These are phyloP conservation scores for Gastrophysa polygoni DNA, from an alignment of 2,888 invertebrate species.

Conservation along the genomic window DNA sequence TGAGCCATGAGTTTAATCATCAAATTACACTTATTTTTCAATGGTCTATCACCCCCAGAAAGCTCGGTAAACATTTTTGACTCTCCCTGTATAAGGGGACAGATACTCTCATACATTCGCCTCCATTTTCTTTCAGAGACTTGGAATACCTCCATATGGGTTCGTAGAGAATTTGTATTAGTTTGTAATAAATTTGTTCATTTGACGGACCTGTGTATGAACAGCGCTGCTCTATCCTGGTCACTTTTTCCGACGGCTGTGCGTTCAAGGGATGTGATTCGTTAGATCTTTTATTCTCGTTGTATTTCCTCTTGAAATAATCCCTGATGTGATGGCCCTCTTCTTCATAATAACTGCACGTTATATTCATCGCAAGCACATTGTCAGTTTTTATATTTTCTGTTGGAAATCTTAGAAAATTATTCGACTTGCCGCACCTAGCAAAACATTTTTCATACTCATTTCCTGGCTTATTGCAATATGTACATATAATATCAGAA, in stretches of 20 bases:
- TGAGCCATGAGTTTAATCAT: too few relatives aligned
- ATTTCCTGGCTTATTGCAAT: slow-evolving; percentile 8
- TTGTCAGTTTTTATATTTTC: not conserved
- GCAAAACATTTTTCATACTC: not conserved
- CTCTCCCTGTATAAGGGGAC: too few relatives aligned
- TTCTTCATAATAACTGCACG: slow-evolving; percentile 24
- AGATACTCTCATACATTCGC: too few relatives aligned
- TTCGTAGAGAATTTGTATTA: not conserved
- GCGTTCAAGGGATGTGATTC: not conserved
- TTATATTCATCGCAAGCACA: slow-evolving; percentile 1
- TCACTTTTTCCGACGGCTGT: not conserved
- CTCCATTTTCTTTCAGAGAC: not conserved
- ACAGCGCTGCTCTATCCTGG: not conserved
- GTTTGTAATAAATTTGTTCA: not conserved
- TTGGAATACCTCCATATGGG: too few relatives aligned
- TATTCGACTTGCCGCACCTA: not conserved
- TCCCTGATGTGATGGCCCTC: slow-evolving; percentile 22
- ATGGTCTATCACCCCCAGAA: too few relatives aligned
- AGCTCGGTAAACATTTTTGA: too few relatives aligned
- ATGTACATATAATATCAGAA: slow-evolving; percentile 5
- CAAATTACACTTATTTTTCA: too few relatives aligned
- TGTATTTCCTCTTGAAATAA: slow-evolving; percentile 26
- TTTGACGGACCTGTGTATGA: not conserved
- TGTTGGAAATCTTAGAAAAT: not conserved
- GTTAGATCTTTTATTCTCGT: slow-evolving; percentile 9